Conservation (phyloP, 2,888 invertebrate genomes). For the Drosophila subsilvestris region DNA sequence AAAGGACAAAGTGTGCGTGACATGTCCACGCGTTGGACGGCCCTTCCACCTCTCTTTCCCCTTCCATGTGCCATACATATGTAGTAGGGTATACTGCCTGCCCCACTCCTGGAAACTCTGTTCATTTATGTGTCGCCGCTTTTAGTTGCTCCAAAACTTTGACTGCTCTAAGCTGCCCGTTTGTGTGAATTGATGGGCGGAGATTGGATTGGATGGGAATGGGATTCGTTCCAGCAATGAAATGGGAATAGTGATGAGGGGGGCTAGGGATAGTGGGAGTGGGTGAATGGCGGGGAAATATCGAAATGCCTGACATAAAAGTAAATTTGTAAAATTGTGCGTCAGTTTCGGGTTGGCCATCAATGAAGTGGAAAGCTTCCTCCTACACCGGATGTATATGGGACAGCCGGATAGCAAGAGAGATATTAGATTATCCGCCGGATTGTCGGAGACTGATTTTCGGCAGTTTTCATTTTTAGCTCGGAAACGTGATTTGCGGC, state of each 20-base stretch:
- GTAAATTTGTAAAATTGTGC: slow-evolving; percentile 69
- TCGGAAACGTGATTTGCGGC: background rate
- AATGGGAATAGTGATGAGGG: slow-evolving; percentile 5
- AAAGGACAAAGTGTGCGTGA: slow-evolving; percentile 69
- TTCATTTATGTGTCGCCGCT: slow-evolving; percentile 68
- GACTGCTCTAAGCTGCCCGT: slow-evolving; percentile 48
- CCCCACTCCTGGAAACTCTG: slow-evolving; percentile 11
- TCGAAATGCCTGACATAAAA: slow-evolving; percentile 60
- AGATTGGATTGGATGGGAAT: slow-evolving; percentile 1
- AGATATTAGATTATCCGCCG: slow-evolving; percentile 65
- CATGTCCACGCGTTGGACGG: slow-evolving; percentile 47
- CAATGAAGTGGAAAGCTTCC: slow-evolving; percentile 70
- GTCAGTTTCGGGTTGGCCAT: slow-evolving; percentile 57
- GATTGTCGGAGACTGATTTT: slow-evolving; percentile 40
- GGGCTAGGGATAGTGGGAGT: background rate
- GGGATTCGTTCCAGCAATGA: slow-evolving; percentile 4
- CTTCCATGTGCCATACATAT: background rate
- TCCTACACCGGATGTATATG: slow-evolving; percentile 40
- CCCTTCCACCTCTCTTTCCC: background rate
- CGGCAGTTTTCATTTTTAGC: slow-evolving; percentile 11
- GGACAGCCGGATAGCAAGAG: slow-evolving; percentile 25
- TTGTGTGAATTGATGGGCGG: slow-evolving; percentile 28
- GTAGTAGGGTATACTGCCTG: background rate
- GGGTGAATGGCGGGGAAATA: background rate
- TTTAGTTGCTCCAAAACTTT: slow-evolving; percentile 64